These are phyloP conservation scores for Gryon sp. DNA, from an alignment of 1,140 invertebrate genomes.

Conservation along the genomic window DNA sequence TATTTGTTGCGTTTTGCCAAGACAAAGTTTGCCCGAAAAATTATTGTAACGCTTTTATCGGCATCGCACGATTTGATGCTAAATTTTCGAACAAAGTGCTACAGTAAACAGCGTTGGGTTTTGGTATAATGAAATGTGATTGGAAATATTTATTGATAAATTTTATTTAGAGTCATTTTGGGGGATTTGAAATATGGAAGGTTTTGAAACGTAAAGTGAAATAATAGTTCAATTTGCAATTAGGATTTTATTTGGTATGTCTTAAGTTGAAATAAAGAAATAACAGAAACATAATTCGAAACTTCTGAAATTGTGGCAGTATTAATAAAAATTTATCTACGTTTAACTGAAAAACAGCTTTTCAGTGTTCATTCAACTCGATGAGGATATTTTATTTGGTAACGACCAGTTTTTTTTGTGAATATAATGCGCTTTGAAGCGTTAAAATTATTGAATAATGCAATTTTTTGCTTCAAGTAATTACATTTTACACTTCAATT, in stretches of 20 bases:
- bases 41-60: conserved; percentile 34
- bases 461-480: not conserved
- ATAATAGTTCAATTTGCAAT: no score
- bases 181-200: no score
- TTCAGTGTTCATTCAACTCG: no score
- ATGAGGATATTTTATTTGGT: not conserved
- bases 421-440: no score
- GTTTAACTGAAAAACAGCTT: conserved; percentile 43
- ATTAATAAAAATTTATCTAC: conserved; percentile 13
- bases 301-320: no score
- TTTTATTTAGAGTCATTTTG: conserved; percentile 30
- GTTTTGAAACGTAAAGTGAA: no score
- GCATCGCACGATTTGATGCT: conserved; percentile 6
- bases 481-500: conserved; percentile 14
- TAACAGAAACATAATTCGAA: no score
- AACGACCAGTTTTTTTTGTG: not conserved
- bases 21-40: conserved; percentile 8
- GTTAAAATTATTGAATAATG: conserved; percentile 14
- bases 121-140: conserved; percentile 31
- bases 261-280: no score
- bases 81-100: conserved; percentile 19
- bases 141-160: conserved; percentile 45
- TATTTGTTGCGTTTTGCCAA: conserved; percentile 19
- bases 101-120: conserved; percentile 11
- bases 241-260: conserved; percentile 40